These are phyloP conservation scores for Characodon lateralis DNA, from an alignment of 2,797 vertebrate genomes.

Conservation along the genomic window DNA sequence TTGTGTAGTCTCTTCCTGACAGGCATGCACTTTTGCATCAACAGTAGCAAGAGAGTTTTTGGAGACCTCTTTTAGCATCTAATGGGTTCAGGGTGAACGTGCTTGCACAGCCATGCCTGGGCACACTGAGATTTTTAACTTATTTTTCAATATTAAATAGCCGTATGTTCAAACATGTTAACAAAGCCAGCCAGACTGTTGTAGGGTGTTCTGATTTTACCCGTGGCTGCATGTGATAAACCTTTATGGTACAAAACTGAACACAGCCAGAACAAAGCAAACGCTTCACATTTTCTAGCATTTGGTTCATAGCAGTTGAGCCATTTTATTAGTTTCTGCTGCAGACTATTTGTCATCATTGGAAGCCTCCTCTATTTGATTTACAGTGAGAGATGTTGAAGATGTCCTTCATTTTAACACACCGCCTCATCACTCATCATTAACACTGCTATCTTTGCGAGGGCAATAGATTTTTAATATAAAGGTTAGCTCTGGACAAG, in stretches of 20 bases:
- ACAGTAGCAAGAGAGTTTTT: not conserved
- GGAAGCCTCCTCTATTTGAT: constrained; percentile 60
- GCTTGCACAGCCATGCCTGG: too few relatives aligned
- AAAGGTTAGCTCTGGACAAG: constrained; percentile 52
- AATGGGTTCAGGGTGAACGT: not conserved
- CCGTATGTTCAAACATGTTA: not conserved
- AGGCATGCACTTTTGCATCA: not conserved
- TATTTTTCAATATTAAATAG: not conserved
- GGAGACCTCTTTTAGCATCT: not conserved
- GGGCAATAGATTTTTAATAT: constrained; percentile 56
- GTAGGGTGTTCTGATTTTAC: not conserved
- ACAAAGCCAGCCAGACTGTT: not conserved
- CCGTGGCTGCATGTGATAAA: not conserved
- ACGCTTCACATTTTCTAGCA: constrained; percentile 21
- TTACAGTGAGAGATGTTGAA: constrained; percentile 55
- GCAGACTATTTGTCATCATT: constrained; percentile 68
- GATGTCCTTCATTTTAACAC: constrained; percentile 70
- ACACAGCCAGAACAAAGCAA: constrained; percentile 15
- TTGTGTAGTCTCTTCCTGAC: not conserved
- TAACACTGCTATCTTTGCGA: constrained; percentile 58
- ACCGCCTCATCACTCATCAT: constrained; percentile 66
- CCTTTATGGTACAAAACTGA: constrained; percentile 8
- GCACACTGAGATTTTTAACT: too few relatives aligned
- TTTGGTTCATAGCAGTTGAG: constrained; percentile 46
- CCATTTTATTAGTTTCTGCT: constrained; percentile 65